phyloP scores from a whole-genome alignment of 2,888 invertebrate genomes.

The Drosophila mimica region DNA sequence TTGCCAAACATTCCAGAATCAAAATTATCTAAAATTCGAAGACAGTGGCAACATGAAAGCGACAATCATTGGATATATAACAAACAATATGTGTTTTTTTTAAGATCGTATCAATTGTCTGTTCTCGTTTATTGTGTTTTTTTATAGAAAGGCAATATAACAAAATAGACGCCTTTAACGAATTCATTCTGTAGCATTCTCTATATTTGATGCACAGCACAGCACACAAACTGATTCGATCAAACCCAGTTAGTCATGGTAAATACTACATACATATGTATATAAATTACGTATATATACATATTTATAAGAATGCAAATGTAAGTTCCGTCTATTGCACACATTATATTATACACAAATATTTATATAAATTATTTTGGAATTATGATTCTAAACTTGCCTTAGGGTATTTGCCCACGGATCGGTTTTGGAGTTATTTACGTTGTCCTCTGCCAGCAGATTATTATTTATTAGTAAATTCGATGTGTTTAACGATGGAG shows the following conservation, averaged over 20 bases:
- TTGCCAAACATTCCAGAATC: not conserved
- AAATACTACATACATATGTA: not conserved
- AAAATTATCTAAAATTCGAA: not conserved
- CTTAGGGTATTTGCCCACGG: too few relatives aligned
- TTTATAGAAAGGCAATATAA: not conserved
- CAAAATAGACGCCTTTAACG: not conserved
- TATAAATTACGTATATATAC: not conserved
- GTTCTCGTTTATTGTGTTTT: not conserved
- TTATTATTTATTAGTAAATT: conserved; percentile 23
- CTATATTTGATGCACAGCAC: not conserved
- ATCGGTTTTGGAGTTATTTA: conserved; percentile 27
- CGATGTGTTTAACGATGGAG: conserved; percentile 18
- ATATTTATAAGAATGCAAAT: not conserved
- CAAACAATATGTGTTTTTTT: not conserved
- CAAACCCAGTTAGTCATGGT: not conserved
- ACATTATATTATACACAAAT: not conserved
- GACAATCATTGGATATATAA: not conserved
- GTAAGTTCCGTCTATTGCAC: not conserved
- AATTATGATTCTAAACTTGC: conserved; percentile 47
- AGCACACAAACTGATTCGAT: not conserved
- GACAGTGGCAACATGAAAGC: conserved; percentile 6
- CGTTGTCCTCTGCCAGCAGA: conserved; percentile 34
- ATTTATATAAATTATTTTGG: not conserved
- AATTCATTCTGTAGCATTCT: not conserved
- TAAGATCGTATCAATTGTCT: not conserved